Evolutionary conservation across 1,140 invertebrate genomes (phyloP).

Genomic region (Achatina immaculata): DNA sequence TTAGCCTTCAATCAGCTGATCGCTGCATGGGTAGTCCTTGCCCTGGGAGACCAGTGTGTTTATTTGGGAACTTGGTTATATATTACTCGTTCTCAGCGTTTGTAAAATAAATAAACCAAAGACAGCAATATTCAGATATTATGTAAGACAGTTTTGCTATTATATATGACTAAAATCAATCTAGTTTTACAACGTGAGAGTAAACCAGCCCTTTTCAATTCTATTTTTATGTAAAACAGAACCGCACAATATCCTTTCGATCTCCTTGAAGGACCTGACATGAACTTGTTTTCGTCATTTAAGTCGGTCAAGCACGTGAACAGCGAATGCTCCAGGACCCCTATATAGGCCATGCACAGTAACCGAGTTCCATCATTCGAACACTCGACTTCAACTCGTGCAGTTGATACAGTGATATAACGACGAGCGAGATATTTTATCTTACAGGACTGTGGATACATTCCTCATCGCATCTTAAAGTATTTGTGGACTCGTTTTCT

Average conservation of each 20-base stretch:
- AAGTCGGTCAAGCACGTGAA: constrained; percentile 42
- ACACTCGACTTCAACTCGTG: no score
- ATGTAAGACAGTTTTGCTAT: not conserved
- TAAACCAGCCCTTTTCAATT: no score
- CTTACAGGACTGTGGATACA: no score
- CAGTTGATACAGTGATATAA: no score
- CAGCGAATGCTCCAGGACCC: constrained; percentile 39
- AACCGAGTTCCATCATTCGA: not conserved
- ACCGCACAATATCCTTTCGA: constrained; percentile 7
- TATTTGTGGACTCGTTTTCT: no score
- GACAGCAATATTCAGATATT: not conserved
- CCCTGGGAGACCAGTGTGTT: constrained; percentile 23
- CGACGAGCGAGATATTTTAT: no score
- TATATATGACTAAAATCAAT: not conserved
- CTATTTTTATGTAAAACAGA: not conserved
- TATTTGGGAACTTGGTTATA: not conserved
- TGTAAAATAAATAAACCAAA: not conserved
- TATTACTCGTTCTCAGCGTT: not conserved
- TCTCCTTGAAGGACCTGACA: constrained; percentile 15
- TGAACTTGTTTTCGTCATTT: constrained; percentile 22
- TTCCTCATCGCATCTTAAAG: no score
- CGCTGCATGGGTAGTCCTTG: constrained; percentile 39
- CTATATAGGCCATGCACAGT: constrained; percentile 23
- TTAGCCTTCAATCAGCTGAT: constrained; percentile 45
- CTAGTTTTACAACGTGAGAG: no score